Base-by-base conservation (phyloP, 2,113 vertebrate species). In the Trichechus manatus region DNA sequence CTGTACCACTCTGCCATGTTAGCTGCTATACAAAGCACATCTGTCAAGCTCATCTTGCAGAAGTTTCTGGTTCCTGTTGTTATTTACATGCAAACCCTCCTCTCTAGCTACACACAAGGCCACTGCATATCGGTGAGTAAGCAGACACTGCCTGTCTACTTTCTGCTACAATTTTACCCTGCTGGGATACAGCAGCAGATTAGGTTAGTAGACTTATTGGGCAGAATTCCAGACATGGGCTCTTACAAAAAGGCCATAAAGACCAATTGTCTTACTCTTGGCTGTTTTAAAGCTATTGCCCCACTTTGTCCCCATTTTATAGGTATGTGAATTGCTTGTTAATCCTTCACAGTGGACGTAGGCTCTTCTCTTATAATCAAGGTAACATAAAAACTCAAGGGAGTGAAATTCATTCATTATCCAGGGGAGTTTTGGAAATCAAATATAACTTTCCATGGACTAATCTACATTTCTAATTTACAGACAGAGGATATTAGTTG, bases 401-500 rank as follows among this genome's bases (percentile, higher is more conserved):
- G 36, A 93, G 1, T 78, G 15, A 70, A 50, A 50, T 84, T 63
- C 78, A 66, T 50, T 95, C 36, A 23, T 10, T 11, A 80, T 93
- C 9, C 13, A 81, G 59, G 87, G 63, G 86, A 42, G 14, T 75
- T 95, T 91, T 42, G 36, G 50, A 84, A 86, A 93, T 89, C 7
- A 80, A 93, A 47, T 7, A 31, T 47, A 66, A 75, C 47, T 91
- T 94, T 63, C 47, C 50, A 78, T 13, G 10, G 64, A 29, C 6
- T 36, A 42, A 89, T 88, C 39, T 93, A 27, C 22, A 79, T 80
- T 93, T 93, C n/a, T 93, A 84, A 72, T 86, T 78, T 91, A 39
- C 5, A 82, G 36, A 68, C 4, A 68, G 39, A n/a, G 2, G 5
- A 29, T 93, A 42, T 56, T 61, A 68, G 36, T 47, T 36, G 20